phyloP scores from a whole-genome alignment of 1,140 invertebrate genomes.

The Zaprionus vittiger region DNA sequence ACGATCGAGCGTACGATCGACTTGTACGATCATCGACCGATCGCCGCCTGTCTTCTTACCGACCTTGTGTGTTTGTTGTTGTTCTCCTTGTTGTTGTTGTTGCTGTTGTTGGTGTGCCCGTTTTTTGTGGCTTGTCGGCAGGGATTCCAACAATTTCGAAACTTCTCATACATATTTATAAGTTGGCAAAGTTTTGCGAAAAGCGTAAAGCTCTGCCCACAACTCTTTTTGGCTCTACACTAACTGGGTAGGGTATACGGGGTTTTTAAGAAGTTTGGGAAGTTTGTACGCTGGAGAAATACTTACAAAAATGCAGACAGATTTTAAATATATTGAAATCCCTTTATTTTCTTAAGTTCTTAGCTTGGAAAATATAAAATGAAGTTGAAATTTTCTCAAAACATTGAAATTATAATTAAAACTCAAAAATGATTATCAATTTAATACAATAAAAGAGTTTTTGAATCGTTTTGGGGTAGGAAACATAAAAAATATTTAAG shows the following conservation, averaged over 20 bases:
- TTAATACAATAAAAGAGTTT: too few species aligned
- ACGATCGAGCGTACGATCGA: constrained; percentile 41
- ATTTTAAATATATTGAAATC: background rate
- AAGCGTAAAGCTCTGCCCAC: constrained; percentile 70
- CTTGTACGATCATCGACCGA: constrained; percentile 57
- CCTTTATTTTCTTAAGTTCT: too few species aligned
- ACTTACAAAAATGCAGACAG: background rate
- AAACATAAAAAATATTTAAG: too few species aligned
- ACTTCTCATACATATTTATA: constrained; percentile 84
- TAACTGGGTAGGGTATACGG: constrained; percentile 22
- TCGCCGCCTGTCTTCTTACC: constrained; percentile 68
- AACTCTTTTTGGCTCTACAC: constrained; percentile 39
- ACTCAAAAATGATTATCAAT: too few species aligned
- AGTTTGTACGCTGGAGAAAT: background rate
- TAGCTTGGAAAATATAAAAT: too few species aligned
- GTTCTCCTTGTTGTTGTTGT: constrained; percentile 42
- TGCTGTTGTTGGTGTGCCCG: constrained; percentile 42
- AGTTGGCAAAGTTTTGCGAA: constrained; percentile 73
- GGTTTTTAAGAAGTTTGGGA: background rate
- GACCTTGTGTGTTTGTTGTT: constrained; percentile 67
- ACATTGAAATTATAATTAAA: too few species aligned
- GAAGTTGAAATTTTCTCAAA: too few species aligned
- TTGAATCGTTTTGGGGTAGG: too few species aligned
- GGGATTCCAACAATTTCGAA: constrained; percentile 83
- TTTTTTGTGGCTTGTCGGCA: constrained; percentile 58